phyloP scores from a whole-genome alignment of 2,888 invertebrate genomes.

The Dascillus cervinus region DNA sequence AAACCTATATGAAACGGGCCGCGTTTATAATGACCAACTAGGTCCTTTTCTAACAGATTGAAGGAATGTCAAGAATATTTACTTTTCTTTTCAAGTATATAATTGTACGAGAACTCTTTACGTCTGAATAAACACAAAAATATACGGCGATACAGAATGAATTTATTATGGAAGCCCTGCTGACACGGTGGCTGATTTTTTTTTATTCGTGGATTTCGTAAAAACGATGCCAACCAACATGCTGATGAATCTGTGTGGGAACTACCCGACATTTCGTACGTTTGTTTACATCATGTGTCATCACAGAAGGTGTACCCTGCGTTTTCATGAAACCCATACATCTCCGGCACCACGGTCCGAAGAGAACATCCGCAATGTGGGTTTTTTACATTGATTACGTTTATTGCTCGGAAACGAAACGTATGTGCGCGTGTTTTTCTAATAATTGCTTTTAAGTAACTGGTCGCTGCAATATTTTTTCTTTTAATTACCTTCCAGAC shows the following conservation, averaged over 20 bases:
- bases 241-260: constrained; percentile 9
- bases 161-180: not conserved
- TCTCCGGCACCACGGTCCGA: too few relatives aligned
- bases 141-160: not conserved
- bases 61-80: constrained; percentile 7
- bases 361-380: too few relatives aligned
- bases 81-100: constrained; percentile 12
- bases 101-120: constrained; percentile 11
- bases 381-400: too few relatives aligned
- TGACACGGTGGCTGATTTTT: not conserved
- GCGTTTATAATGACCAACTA: too few relatives aligned
- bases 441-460: too few relatives aligned
- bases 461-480: too few relatives aligned
- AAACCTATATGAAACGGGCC: constrained; percentile 17
- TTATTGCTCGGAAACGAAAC: too few relatives aligned
- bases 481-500: too few relatives aligned
- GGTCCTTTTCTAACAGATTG: too few relatives aligned
- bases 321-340: constrained; percentile 6
- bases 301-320: constrained; percentile 5
- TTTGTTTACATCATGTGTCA: constrained; percentile 10
- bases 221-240: constrained; percentile 7
- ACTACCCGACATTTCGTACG: constrained; percentile 5
- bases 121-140: constrained; percentile 15
- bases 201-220: too few relatives aligned
- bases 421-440: too few relatives aligned